Evolutionary conservation across 2,797 vertebrate genomes (phyloP).

Genomic region (Pristis pectinata): DNA sequence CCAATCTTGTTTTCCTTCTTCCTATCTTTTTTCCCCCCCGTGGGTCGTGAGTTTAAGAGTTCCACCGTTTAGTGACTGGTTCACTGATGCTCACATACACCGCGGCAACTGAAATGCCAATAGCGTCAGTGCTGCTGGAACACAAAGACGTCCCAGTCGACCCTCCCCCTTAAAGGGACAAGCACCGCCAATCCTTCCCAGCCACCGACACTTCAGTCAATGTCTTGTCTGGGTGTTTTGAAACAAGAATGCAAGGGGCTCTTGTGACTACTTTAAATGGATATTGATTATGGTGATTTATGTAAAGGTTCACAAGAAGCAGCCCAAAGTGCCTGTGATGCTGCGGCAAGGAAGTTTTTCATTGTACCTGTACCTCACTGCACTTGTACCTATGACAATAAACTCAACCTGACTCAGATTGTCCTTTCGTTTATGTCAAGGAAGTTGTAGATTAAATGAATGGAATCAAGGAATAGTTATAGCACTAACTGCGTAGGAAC

Average conservation of each 20-base stretch:
- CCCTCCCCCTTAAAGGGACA: neutral
- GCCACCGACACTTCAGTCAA: neutral
- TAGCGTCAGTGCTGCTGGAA: neutral
- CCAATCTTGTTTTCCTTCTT: neutral
- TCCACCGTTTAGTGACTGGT: neutral
- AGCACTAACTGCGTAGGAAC: no score
- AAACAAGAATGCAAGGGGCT: neutral
- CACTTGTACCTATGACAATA: no score
- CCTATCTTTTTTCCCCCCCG: neutral
- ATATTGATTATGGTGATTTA: neutral
- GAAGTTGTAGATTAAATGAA: no score
- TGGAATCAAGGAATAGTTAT: no score
- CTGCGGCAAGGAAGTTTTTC: no score
- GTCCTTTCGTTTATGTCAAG: no score
- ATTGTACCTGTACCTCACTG: no score
- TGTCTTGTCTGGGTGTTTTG: neutral
- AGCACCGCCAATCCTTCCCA: neutral
- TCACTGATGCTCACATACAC: neutral
- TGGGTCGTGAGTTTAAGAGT: neutral
- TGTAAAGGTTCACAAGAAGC: no score
- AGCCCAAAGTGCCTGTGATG: no score
- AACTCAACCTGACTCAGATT: no score
- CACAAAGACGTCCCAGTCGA: neutral
- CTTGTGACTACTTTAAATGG: neutral
- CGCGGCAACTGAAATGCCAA: conserved; percentile 11